Evolutionary conservation across 35 echinoderm and acorn worm genomes (phyloP), one percentile per base, ranked within the genome.

Genomic region (Diadema setosum): DNA sequence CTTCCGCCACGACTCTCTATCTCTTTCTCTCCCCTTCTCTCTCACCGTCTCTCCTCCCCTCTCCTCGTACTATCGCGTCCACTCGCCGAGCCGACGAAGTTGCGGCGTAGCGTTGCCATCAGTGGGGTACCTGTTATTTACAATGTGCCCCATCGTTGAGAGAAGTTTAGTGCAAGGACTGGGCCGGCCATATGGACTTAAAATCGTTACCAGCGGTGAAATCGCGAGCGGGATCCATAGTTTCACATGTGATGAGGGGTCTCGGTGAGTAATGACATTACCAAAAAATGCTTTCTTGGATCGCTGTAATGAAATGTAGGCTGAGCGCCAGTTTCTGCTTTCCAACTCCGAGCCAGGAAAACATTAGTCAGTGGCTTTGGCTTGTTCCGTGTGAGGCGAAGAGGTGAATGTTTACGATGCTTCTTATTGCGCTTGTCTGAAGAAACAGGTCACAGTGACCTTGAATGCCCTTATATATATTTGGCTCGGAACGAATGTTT

Each of bases 241-340:
- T 78, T 78, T 78, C 73, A 24, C 73, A 78, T 78, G 73, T 78
- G 9, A 78, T 78, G 73, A 78, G 73, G 44, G 73, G 73, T 25
- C 37, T 78, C 17, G 73, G 73, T 78, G 44, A 78, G 73, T 78
- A 3, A 2, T 7, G 21, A 34, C 5, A 11, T 67, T 18, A 5
- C n/a, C n/a, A n/a, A n/a, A n/a, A n/a, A n/a, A n/a, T n/a, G n/a
- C n/a, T n/a, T n/a, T n/a, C n/a, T n/a, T n/a, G n/a, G n/a, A n/a
- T n/a, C n/a, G n/a, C n/a, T n/a, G n/a, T n/a, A n/a, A n/a, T n/a
- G n/a, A n/a, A n/a, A n/a, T n/a, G n/a, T n/a, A n/a, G n/a, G n/a
- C n/a, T n/a, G n/a, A n/a, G n/a, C n/a, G n/a, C n/a, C n/a, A n/a
- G 29, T 29, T 33, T 67, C 37, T 16, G 30, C 63, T 67, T 33